Evolutionary conservation across 2,113 vertebrate species (phyloP), one percentile per base, ranked within the genome.

Genomic region (Austrofundulus limnaeus): DNA sequence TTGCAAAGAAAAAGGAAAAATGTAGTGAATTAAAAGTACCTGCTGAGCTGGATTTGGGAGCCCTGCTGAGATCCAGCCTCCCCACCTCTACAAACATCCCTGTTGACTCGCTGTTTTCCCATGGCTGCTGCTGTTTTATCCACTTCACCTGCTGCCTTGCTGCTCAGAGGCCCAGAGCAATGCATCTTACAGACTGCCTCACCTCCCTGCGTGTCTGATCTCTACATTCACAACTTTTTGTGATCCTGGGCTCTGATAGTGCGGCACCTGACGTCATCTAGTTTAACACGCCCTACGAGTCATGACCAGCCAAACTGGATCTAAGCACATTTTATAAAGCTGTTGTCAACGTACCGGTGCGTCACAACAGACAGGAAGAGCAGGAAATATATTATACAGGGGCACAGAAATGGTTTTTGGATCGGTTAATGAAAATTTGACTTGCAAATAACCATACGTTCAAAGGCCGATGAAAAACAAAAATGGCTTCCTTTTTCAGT

Each of bases 11-110:
- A 12, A 28, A 4, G 21, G 17, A 4, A 10, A 28, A n/a, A 16
- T 28, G 38, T 28, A 51, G 16, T 1, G 11, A 14, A 11, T 52
- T 58, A n/a, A 16, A 64, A 51, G 25, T 86, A 92, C 92, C 90
- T 86, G 82, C 77, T 83, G 25, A 93, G 80, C 66, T 88, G 85
- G 55, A 50, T 49, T 31, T 39, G 68, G 20, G 51, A 41, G 31
- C 34, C 61, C 72, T 75, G 37, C 24, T 24, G 24, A 63, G 42
- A 25, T 53, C 8, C 70, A 28, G 56, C 39, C 25, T 78, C 63
- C n/a, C 23, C 64, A 21, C 4, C 55, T 11, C 43, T 31, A 28
- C 24, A 52, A 65, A 47, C 47, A 58, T 62, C 63, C 39, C 45
- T 58, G 34, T 23, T 57, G 38, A 62, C 51, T 43, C 14, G 75